Evolutionary conservation across 2,113 vertebrate species (phyloP), one percentile per base, ranked within the genome.

Genomic region (Chaetura pelagica): DNA sequence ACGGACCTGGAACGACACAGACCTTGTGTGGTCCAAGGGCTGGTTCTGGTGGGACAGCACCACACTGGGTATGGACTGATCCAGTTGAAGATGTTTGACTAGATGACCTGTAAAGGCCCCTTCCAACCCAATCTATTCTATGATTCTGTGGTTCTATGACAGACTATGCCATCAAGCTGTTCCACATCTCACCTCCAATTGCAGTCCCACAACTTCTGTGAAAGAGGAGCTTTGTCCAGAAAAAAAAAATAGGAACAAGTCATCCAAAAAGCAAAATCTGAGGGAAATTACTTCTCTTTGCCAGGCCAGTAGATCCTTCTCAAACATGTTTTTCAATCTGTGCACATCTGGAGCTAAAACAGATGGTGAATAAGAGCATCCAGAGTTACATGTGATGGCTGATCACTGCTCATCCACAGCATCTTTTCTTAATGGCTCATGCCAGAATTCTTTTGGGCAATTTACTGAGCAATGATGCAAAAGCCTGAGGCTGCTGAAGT

Each of bases 161-260:
- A 27, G 40, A 24, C 17, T 19, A 40, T 54, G n/a, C 12, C 14
- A 30, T 22, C 32, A 11, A 85, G 30, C 19, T 75, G 11, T 7
- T 20, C 48, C 27, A 24, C 2, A 0, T 40, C 48, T 67, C 6
- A 0, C 4, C 44, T 64, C 55, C 34, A 35, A 6, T 15, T 86
- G 58, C 48, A 90, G 34, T 66, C 42, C 19, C 35, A 71, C 44
- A 61, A 59, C 10, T 63, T 83, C 64, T 80, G 6, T 73, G 62
- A 44, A 66, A 87, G 66, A 66, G 8, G 32, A 85, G 19, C 6
- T 71, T 9, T 40, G 26, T 55, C 57, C 42, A 71, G 21, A 74
- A n/a, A n/a, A n/a, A n/a, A n/a, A 84, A 85, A 16, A 79, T 6
- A 9, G 17, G 23, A 84, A 74, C 4, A 86, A 72, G 16, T 49